phyloP scores from a whole-genome alignment of 2,797 vertebrate genomes.

The Diplodus puntazzo region DNA sequence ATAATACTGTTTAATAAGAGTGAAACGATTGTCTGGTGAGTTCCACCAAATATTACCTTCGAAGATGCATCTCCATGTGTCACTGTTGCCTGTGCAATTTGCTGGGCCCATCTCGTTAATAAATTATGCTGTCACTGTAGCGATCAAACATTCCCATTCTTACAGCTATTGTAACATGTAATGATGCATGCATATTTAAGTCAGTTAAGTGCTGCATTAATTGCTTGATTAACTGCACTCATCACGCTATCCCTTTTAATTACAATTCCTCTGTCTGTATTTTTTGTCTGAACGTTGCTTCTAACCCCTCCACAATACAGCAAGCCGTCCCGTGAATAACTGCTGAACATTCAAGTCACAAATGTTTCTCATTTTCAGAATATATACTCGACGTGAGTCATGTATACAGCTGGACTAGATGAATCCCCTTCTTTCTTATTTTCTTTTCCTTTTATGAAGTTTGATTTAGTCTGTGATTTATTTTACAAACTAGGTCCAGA shows the following conservation, averaged over 20 bases:
- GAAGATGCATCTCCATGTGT: constrained; percentile 28
- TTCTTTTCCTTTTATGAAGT: neutral
- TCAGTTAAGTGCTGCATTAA: constrained; percentile 27
- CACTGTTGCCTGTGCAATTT: constrained; percentile 23
- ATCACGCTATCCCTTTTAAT: constrained; percentile 33
- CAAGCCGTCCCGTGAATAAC: neutral
- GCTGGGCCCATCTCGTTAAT: constrained; percentile 33
- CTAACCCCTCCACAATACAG: neutral
- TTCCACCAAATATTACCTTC: constrained; percentile 38
- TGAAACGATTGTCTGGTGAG: constrained; percentile 45
- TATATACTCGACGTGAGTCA: neutral
- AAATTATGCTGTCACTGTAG: constrained; percentile 36
- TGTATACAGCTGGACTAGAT: too few species aligned
- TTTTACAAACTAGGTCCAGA: neutral
- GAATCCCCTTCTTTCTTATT: neutral
- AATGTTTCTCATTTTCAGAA: constrained; percentile 4
- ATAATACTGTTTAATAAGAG: constrained; percentile 62
- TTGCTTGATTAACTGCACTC: constrained; percentile 39
- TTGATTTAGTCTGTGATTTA: constrained; percentile 5
- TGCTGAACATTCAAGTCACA: neutral
- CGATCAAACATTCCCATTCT: constrained; percentile 41
- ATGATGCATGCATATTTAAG: constrained; percentile 36
- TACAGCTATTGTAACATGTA: constrained; percentile 39
- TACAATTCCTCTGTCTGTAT: constrained; percentile 17
- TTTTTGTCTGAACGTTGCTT: constrained; percentile 11